Percentiles rank a stretch among this genome's conserved stretches.
These are phyloP conservation scores for Phyllotis vaccarum DNA, from an alignment of 2,797 vertebrate genomes.

Conservation along the genomic window DNA sequence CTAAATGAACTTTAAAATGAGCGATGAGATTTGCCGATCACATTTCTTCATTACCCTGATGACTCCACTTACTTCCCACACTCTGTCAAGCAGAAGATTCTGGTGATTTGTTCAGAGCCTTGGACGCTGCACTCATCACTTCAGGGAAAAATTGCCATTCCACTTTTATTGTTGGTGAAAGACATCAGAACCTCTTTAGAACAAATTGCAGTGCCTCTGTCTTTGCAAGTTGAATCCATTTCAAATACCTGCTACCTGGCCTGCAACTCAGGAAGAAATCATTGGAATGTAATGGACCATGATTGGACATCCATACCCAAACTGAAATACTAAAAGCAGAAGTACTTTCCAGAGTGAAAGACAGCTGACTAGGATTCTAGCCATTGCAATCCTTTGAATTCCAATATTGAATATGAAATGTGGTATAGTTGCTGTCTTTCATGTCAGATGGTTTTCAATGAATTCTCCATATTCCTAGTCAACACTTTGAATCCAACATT, in stretches of 20 bases:
- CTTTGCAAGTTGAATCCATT: slow-evolving; percentile 56
- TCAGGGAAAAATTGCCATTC: slow-evolving; percentile 5
- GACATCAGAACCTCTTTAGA: slow-evolving; percentile 25
- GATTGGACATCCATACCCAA: slow-evolving; percentile 28
- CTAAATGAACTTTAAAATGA: slow-evolving; percentile 58
- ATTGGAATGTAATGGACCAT: neutral
- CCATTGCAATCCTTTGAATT: neutral
- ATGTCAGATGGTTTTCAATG: neutral
- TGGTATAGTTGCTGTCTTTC: neutral
- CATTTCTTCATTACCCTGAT: slow-evolving; percentile 16
- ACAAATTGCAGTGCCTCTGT: neutral
- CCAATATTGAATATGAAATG: neutral
- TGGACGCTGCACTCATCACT: neutral
- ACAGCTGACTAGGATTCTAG: neutral
- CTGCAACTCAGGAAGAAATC: neutral
- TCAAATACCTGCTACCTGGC: neutral
- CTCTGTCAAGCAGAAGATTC: slow-evolving; percentile 12
- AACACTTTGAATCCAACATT: neutral
- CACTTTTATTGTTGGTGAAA: slow-evolving; percentile 38
- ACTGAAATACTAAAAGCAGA: neutral
- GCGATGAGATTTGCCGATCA: slow-evolving; percentile 9
- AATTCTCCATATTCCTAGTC: neutral
- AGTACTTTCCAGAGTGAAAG: neutral
- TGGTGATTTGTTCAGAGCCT: slow-evolving; percentile 35
- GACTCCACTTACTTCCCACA: neutral